phyloP scores from a whole-genome alignment of 2,888 invertebrate genomes.

The Ellobium chinense region DNA sequence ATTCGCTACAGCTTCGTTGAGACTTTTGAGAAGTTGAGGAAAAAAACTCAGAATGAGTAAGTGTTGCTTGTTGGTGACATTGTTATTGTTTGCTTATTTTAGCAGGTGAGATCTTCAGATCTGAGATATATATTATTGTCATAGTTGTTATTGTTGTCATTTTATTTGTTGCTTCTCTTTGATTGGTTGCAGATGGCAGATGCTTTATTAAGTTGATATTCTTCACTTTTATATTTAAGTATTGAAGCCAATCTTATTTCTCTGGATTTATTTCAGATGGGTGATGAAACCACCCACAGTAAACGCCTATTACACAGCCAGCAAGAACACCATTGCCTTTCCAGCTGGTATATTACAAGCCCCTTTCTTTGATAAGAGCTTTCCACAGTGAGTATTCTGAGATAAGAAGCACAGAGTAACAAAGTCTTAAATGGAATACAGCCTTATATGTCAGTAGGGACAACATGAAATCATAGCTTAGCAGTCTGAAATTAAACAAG shows the following conservation, averaged over 20 bases:
- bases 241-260: no score
- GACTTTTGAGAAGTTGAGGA: slow-evolving; percentile 64
- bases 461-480: no score
- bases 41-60: slow-evolving; percentile 67
- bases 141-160: no score
- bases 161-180: no score
- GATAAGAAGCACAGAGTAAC: no score
- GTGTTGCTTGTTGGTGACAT: slow-evolving; percentile 41
- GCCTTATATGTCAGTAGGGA: no score
- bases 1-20: slow-evolving; percentile 59
- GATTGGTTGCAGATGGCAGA: no score
- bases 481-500: no score
- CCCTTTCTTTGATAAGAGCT: slow-evolving; percentile 76
- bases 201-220: no score
- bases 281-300: slow-evolving; percentile 76
- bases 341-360: slow-evolving; percentile 78
- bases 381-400: slow-evolving; percentile 75
- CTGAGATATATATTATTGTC: no score
- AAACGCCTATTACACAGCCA: slow-evolving; percentile 77
- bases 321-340: slow-evolving; percentile 77
- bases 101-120: background rate
- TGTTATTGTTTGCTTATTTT: background rate
- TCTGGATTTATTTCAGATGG: slow-evolving; percentile 67
- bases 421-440: no score
- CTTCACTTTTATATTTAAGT: no score